These are phyloP conservation scores for Mycteria americana DNA, from an alignment of 2,797 vertebrate genomes.

Conservation along the genomic window DNA sequence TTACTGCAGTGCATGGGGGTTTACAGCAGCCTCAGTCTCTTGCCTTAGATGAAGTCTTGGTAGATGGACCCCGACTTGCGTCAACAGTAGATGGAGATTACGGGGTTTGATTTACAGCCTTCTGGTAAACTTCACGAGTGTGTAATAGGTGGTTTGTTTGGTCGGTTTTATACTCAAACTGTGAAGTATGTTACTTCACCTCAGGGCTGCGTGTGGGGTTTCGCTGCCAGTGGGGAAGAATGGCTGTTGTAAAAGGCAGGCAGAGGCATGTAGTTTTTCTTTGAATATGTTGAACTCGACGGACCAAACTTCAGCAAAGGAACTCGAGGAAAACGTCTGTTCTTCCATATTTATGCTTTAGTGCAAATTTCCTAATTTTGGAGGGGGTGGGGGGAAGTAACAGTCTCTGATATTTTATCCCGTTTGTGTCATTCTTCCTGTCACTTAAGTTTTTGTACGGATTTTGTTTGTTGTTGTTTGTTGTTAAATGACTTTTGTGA, in stretches of 20 bases:
- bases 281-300: neutral
- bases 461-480: constrained; percentile 53
- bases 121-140: neutral
- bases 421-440: neutral
- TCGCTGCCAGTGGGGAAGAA: neutral
- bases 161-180: neutral
- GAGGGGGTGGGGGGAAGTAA: neutral
- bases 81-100: neutral
- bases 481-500: constrained; percentile 74
- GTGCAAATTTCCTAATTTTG: constrained; percentile 28
- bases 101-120: neutral
- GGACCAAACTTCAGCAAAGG: constrained; percentile 67
- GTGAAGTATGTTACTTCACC: neutral
- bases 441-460: constrained; percentile 69
- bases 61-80: neutral
- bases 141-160: neutral
- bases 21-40: neutral
- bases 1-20: neutral
- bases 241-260: constrained; percentile 18
- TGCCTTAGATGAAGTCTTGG: neutral
- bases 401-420: neutral
- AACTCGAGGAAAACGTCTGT: constrained; percentile 61
- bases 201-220: neutral
- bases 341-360: constrained; percentile 69
- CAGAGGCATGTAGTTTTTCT: constrained; percentile 9